These are phyloP conservation scores for Fragum fragum DNA, from an alignment of 2,888 invertebrate species.

Conservation along the genomic window DNA sequence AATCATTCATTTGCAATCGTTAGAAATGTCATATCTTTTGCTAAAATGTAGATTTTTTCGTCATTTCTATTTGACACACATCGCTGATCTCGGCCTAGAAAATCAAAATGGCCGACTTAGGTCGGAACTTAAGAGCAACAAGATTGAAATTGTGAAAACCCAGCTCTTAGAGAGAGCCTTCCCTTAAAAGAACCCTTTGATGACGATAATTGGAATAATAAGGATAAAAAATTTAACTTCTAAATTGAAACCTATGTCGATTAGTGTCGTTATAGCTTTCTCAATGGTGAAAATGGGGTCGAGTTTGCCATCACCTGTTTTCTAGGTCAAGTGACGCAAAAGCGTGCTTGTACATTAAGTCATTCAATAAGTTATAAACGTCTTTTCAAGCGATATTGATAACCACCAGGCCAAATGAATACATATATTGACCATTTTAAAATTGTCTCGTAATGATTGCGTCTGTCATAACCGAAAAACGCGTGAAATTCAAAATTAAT, in stretches of 20 bases:
- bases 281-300: background rate
- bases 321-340: slow-evolving; percentile 72
- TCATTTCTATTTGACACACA: slow-evolving; percentile 4
- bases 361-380: too few relatives aligned
- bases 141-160: background rate
- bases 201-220: too few relatives aligned
- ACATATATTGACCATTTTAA: background rate
- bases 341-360: too few relatives aligned
- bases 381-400: too few relatives aligned
- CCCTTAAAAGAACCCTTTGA: too few relatives aligned
- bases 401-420: too few relatives aligned
- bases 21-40: slow-evolving; percentile 4
- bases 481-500: slow-evolving; percentile 29
- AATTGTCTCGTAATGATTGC: background rate
- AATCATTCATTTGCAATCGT: slow-evolving; percentile 36
- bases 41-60: slow-evolving; percentile 9
- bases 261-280: too few relatives aligned
- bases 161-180: too few relatives aligned
- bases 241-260: too few relatives aligned
- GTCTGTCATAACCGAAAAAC: background rate
- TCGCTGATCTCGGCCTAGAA: slow-evolving; percentile 31
- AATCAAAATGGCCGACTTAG: slow-evolving; percentile 60
- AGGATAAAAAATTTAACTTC: too few relatives aligned
- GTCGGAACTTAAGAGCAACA: background rate
- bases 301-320: slow-evolving; percentile 22